Conservation (phyloP, 2,888 invertebrate species). For the Rhagonycha lutea region DNA sequence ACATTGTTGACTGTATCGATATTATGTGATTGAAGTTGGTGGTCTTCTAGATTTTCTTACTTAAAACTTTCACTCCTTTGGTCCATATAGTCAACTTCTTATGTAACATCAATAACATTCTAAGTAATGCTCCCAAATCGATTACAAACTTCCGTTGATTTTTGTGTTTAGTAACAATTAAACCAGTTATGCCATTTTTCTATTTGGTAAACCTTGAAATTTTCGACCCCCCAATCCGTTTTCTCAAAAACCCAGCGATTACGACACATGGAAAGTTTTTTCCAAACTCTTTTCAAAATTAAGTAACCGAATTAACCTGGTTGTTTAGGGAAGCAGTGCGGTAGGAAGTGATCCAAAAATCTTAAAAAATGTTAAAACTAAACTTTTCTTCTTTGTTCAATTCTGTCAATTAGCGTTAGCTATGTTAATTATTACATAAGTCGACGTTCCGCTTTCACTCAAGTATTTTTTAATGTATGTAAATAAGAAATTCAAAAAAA, state of each 20-base stretch:
- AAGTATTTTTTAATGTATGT: neutral
- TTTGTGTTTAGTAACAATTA: neutral
- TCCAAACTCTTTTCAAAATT: neutral
- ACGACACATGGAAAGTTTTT: neutral
- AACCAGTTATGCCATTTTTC: neutral
- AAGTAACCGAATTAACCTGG: neutral
- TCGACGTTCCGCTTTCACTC: constrained; percentile 12
- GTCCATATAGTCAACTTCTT: constrained; percentile 29
- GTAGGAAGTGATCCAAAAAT: constrained; percentile 1
- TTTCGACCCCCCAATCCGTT: neutral
- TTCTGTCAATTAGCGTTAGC: neutral
- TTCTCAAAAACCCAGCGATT: neutral
- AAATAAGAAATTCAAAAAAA: constrained; percentile 2
- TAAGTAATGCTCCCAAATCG: constrained; percentile 6
- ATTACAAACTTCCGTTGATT: constrained; percentile 9
- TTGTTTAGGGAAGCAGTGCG: constrained; percentile 2
- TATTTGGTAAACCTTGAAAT: neutral
- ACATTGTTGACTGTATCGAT: constrained; percentile 39
- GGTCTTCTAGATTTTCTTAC: constrained; percentile 32
- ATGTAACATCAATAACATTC: constrained; percentile 8
- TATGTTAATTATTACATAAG: constrained; percentile 12
- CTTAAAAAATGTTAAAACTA: neutral
- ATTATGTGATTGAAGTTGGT: constrained; percentile 22
- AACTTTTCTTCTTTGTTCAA: neutral
- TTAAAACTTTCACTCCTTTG: constrained; percentile 45